Base-by-base conservation (phyloP, 2,113 vertebrate genomes). In the Saguinus midas region DNA sequence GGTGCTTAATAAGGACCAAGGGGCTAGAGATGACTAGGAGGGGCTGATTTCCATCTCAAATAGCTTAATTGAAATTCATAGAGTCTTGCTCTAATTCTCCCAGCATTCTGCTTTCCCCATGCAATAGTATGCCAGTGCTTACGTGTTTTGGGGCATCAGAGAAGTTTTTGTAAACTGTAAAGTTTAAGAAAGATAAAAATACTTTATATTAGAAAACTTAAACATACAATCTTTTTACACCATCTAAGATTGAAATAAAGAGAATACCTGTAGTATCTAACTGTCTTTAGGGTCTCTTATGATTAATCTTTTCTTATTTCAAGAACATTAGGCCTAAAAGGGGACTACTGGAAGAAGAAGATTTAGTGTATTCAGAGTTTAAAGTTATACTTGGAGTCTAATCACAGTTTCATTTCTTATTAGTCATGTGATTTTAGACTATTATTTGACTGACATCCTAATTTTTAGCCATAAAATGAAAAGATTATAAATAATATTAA, bases 131-230 rank as follows among this genome's bases (percentile, higher is more conserved):
- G 14, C 10, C 68, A 95, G 78, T 61, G 9, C 17, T 89, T 2
- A 48, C 89, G 21, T 95, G 48, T 93, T 43, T 94, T 79, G 45
- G 6, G 93, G 32, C 96, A 48, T 94, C 35, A 81, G 4, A 68
- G n/a, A 79, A 72, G 17, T 92, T 27, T 27, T 21, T 95, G 52
- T 92, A 78, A 83, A 73, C 7, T 52, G 1, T 76, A 64, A 80
- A 85, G 20, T 90, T 95, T 87, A 8, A 73, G 61, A 50, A 50
- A 92, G 58, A 61, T 78, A 91, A 84, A 84, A 64, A 5, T 23
- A 37, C 64, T 57, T 25, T 87, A 37, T 85, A 83, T 6, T 87
- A 0, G 6, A n/a, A 75, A 84, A 68, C 23, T 55, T 85, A 35
- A 64, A 73, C 35, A 93, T 66, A 87, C 6, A 73, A 58, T 8